These are phyloP conservation scores for Lypha dubia DNA, from an alignment of 2,888 invertebrate genomes.

Conservation along the genomic window DNA sequence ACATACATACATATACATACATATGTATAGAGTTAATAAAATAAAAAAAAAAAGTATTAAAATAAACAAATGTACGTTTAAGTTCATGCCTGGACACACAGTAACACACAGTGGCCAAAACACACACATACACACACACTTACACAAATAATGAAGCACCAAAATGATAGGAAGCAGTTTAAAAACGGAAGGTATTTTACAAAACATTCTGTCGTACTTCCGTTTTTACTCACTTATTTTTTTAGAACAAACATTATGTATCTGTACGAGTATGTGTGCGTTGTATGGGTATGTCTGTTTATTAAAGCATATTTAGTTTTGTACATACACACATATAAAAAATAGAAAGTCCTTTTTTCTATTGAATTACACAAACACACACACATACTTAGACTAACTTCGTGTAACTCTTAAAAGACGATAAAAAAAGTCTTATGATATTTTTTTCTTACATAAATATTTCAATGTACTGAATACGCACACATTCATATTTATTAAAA, in stretches of 20 bases:
- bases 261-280: not conserved
- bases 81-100: not conserved
- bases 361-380: not conserved
- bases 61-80: slow-evolving; percentile 5
- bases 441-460: slow-evolving; percentile 34
- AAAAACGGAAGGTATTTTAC: slow-evolving; percentile 48
- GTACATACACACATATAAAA: no score
- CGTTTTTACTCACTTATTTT: slow-evolving; percentile 7
- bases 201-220: slow-evolving; percentile 56
- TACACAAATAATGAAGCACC: not conserved
- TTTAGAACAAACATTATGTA: no score
- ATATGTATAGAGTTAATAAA: not conserved
- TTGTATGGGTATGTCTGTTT: not conserved
- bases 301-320: not conserved
- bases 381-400: no score
- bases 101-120: not conserved
- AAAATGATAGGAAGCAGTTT: slow-evolving; percentile 41
- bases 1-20: not conserved
- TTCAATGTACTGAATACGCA: slow-evolving; percentile 2
- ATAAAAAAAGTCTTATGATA: slow-evolving; percentile 53
- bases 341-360: slow-evolving; percentile 3
- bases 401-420: slow-evolving; percentile 4
- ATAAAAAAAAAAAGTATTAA: not conserved
- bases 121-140: not conserved
- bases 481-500: not conserved